These are phyloP conservation scores for Andrena praecox DNA, from an alignment of 2,888 invertebrate genomes.

Conservation along the genomic window DNA sequence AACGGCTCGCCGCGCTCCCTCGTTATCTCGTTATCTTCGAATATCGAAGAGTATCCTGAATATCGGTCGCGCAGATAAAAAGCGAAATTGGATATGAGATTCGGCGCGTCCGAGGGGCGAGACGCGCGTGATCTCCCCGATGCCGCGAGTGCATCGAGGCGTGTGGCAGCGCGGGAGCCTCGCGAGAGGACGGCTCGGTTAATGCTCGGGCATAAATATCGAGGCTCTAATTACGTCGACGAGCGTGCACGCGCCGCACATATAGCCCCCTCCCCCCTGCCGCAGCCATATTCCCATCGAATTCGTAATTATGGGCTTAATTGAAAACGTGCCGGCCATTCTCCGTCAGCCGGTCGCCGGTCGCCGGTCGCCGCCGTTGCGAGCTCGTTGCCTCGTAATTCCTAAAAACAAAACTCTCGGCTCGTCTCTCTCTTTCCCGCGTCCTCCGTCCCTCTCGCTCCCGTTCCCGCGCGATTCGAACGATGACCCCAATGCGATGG, in stretches of 20 bases:
- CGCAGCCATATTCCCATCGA: slow-evolving; percentile 72
- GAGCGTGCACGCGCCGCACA: slow-evolving; percentile 73
- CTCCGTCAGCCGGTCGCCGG: slow-evolving; percentile 60
- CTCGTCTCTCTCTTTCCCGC: not conserved
- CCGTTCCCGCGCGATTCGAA: slow-evolving; percentile 43
- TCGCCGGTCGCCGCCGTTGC: slow-evolving; percentile 47
- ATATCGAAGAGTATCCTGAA: not conserved
- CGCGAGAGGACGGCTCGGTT: slow-evolving; percentile 66
- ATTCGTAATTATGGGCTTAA: slow-evolving; percentile 82
- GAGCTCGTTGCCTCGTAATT: slow-evolving; percentile 53
- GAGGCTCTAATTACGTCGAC: slow-evolving; percentile 76
- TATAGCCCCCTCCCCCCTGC: slow-evolving; percentile 27
- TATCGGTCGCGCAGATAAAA: not conserved
- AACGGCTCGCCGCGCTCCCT: not conserved
- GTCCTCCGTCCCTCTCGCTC: not conserved
- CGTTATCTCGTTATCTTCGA: slow-evolving; percentile 29
- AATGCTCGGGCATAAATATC: slow-evolving; percentile 79
- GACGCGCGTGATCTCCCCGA: slow-evolving; percentile 11
- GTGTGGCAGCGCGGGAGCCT: slow-evolving; percentile 24
- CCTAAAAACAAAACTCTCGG: slow-evolving; percentile 58
- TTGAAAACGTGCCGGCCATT: slow-evolving; percentile 77
- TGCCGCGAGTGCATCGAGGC: slow-evolving; percentile 46
- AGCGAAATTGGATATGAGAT: slow-evolving; percentile 8
- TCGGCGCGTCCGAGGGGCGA: not conserved
- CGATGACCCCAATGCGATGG: slow-evolving; percentile 56